Conservation (phyloP, 2,888 invertebrate species). For the Nudaria mundana region DNA sequence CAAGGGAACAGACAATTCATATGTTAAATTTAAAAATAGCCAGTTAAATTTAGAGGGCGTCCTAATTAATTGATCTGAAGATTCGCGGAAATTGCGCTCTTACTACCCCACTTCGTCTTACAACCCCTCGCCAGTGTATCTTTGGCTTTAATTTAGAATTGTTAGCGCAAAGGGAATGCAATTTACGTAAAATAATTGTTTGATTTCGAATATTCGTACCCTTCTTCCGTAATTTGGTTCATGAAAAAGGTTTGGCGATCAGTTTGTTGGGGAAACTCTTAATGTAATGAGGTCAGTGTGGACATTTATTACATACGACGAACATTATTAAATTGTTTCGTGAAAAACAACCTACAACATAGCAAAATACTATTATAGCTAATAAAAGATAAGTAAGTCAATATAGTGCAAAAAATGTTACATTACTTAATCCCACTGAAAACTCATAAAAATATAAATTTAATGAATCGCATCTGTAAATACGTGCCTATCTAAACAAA, state of each 20-base stretch:
- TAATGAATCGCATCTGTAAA: too few relatives aligned
- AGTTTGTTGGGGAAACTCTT: constrained; percentile 27
- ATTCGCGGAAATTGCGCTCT: constrained; percentile 67
- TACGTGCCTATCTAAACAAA: too few relatives aligned
- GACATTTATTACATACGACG: constrained; percentile 24
- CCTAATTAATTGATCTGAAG: constrained; percentile 79
- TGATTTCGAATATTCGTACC: constrained; percentile 69
- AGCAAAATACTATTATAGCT: too few relatives aligned
- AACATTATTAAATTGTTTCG: constrained; percentile 3
- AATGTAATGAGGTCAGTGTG: constrained; percentile 36
- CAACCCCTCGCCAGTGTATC: constrained; percentile 56
- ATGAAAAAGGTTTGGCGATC: constrained; percentile 42
- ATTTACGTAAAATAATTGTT: constrained; percentile 79
- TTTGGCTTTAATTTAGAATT: constrained; percentile 78
- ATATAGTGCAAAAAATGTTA: too few relatives aligned
- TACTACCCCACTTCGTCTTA: constrained; percentile 27
- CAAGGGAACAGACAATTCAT: constrained; percentile 15
- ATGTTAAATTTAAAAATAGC: constrained; percentile 45
- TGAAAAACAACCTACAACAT: too few relatives aligned
- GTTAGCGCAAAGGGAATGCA: constrained; percentile 77
- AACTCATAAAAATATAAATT: too few relatives aligned
- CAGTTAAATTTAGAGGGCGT: constrained; percentile 64
- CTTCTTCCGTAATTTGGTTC: constrained; percentile 55
- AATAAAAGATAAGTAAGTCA: too few relatives aligned
- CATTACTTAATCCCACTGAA: too few relatives aligned